Evolutionary conservation across 2,888 invertebrate species (phyloP).

Genomic region (Lacanobia wlatinum): DNA sequence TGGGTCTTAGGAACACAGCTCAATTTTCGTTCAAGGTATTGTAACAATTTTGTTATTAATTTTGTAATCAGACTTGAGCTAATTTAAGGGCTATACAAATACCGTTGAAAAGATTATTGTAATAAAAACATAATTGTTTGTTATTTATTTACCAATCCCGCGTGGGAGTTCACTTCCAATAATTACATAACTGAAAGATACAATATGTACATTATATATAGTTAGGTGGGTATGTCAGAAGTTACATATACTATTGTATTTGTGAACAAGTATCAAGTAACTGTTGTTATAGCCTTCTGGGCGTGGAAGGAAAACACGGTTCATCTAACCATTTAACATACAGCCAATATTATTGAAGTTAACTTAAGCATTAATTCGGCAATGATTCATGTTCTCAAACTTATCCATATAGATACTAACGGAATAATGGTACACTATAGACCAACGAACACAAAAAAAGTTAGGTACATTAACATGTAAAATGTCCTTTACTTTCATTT

Average conservation of each 20-base stretch:
- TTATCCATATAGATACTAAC: background rate
- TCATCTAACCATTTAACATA: conserved; percentile 27
- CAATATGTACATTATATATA: too few relatives aligned
- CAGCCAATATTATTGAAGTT: conserved; percentile 23
- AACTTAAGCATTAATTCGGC: background rate
- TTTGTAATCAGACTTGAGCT: background rate
- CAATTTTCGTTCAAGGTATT: conserved; percentile 18
- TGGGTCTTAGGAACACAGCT: conserved; percentile 11
- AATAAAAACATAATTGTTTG: background rate
- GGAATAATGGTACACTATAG: too few relatives aligned
- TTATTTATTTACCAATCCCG: background rate
- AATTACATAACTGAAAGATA: conserved; percentile 20
- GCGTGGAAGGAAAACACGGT: conserved; percentile 25
- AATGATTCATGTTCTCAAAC: background rate
- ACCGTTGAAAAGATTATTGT: background rate
- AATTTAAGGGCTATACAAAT: conserved; percentile 12
- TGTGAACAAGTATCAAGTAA: conserved; percentile 36
- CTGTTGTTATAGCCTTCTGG: conserved; percentile 13
- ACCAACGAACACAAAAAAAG: too few relatives aligned
- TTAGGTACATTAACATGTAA: too few relatives aligned
- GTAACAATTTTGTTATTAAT: background rate
- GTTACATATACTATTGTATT: conserved; percentile 34
- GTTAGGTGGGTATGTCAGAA: conserved; percentile 4
- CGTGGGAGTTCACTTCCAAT: background rate
- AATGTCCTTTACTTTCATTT: too few relatives aligned